Evolutionary conservation across 2,888 invertebrate species (phyloP), one percentile per base, ranked within the genome.

Genomic region (Ommatoiulus sabulosus): DNA sequence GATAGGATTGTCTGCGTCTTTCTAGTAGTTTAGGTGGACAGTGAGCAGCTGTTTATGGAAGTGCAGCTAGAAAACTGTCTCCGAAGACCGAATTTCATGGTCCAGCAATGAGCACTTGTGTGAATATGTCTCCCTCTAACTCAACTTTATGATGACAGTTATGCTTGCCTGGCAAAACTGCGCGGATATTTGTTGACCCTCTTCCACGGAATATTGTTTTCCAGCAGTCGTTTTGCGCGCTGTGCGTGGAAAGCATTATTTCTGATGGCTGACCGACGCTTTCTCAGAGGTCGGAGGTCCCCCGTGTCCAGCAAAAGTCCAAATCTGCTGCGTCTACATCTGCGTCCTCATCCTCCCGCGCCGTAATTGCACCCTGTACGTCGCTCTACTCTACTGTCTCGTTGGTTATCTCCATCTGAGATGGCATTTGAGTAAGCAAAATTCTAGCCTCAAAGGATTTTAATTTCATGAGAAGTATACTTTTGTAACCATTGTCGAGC

Each of bases 141-240:
- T 86, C 86, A 86, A 24, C 86, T 86, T 86, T 86, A 86, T 86
- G 86, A 48, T 86, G 86, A 86, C 86, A 86, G 86, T 86, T 86
- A 86, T 86, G 48, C 48, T 17, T 44, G 86, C 46, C 86, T 46
- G 86, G 44, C 48, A 44, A 86, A 86, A 86, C 86, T 86, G 86
- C 86, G 46, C 8, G 8, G 86, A 44, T 86, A 86, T 86, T 80
- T 86, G 86, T 48, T 86, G 86, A 44, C 48, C 46, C 86, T 86
- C 86, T 86, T 86, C 86, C 86, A n/a, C 17, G 20, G 48, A 48
- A 46, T 86, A 86, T 86, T 86, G 48, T 86, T 46, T 86, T 48
- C 46, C 48, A 46, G 46, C 48, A 46, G 86, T 80, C 80, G 35
- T 80, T 72, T 43, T 80, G 72, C 20, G 20, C 20, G 15, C 85